Percentiles rank a stretch among this genome's conserved stretches.
Evolutionary conservation across 2,888 invertebrate species (phyloP).

Genomic region (Oxyteleia sp.): DNA sequence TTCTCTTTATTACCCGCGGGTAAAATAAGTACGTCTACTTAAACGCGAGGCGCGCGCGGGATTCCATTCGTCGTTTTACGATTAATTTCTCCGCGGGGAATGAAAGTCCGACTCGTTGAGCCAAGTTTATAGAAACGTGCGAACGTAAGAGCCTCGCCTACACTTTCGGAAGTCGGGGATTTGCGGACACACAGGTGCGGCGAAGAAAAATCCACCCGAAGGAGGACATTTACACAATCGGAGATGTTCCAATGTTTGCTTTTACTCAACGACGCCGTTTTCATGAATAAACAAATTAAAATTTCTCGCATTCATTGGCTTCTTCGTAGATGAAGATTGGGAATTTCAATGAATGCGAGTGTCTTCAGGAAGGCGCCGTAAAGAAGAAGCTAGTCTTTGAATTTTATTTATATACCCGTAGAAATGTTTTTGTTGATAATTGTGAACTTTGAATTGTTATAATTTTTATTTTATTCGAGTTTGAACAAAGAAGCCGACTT

Average conservation of each 20-base stretch:
- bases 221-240: constrained; percentile 51
- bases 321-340: not conserved
- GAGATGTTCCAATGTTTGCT: constrained; percentile 42
- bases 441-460: too few species aligned
- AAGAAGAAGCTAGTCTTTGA: too few species aligned
- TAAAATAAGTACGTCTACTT: constrained; percentile 48
- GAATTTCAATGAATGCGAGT: not conserved
- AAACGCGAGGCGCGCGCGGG: constrained; percentile 26
- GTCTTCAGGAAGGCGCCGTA: too few species aligned
- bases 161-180: constrained; percentile 71
- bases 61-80: constrained; percentile 65
- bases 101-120: constrained; percentile 69
- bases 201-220: constrained; percentile 41
- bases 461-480: too few species aligned
- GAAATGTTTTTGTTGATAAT: too few species aligned
- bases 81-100: constrained; percentile 73
- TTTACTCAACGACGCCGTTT: constrained; percentile 44
- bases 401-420: too few species aligned
- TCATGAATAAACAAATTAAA: constrained; percentile 26
- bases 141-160: constrained; percentile 71
- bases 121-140: constrained; percentile 70
- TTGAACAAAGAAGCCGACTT: too few species aligned
- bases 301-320: not conserved
- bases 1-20: constrained; percentile 54
- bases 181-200: constrained; percentile 58